Percentiles rank a stretch among this genome's conserved stretches.
Conservation (phyloP, 2,888 invertebrate species). For the Drosophila limbata region DNA sequence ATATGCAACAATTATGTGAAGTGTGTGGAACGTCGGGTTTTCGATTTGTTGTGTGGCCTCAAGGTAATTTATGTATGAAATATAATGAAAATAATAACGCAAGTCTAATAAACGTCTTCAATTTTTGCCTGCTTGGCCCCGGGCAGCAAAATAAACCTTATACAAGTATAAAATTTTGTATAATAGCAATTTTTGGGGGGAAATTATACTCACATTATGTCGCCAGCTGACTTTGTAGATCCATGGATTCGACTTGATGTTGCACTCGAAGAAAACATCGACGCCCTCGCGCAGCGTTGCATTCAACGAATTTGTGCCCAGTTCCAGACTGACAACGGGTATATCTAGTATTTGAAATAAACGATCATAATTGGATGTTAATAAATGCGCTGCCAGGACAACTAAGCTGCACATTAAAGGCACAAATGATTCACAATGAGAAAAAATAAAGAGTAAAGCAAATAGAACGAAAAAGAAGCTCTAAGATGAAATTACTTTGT, state of each 20-base stretch:
- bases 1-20: slow-evolving; percentile 77
- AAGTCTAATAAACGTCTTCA: slow-evolving; percentile 45
- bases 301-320: slow-evolving; percentile 92
- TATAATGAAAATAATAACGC: slow-evolving; percentile 74
- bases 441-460: slow-evolving; percentile 15
- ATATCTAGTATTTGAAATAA: slow-evolving; percentile 87
- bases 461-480: slow-evolving; percentile 27
- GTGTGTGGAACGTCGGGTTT: slow-evolving; percentile 25
- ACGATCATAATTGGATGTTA: slow-evolving; percentile 3
- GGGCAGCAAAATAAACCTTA: slow-evolving; percentile 23
- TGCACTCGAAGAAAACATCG: slow-evolving; percentile 96
- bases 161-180: background rate
- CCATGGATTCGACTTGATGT: slow-evolving; percentile 95
- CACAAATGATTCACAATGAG: slow-evolving; percentile 26
- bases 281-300: slow-evolving; percentile 94
- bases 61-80: slow-evolving; percentile 75
- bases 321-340: slow-evolving; percentile 92
- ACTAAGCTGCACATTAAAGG: slow-evolving; percentile 21
- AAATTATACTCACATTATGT: slow-evolving; percentile 88
- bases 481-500: slow-evolving; percentile 78
- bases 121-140: slow-evolving; percentile 33
- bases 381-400: slow-evolving; percentile 11
- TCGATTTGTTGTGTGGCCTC: slow-evolving; percentile 60
- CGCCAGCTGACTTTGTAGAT: slow-evolving; percentile 92
- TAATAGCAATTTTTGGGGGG: background rate